A percentile compares a stretch with the other conserved stretches of the same genome.
These are phyloP conservation scores for Oryctes rhinoceros DNA, from an alignment of 1,140 invertebrate genomes.

Conservation along the genomic window DNA sequence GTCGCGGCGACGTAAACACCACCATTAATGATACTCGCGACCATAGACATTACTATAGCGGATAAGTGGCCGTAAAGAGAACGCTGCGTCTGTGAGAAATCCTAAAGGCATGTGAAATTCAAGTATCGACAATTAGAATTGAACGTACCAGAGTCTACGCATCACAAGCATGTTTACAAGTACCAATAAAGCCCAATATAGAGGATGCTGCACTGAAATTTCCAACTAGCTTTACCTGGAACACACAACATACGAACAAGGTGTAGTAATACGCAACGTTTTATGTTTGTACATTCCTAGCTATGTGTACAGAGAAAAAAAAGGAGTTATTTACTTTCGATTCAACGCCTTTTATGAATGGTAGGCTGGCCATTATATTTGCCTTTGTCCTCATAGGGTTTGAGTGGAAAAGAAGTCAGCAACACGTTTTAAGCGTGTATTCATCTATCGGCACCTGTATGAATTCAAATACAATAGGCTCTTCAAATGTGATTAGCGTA, in stretches of 20 bases:
- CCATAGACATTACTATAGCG: constrained; percentile 10
- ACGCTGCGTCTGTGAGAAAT: not conserved
- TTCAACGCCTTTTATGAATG: constrained; percentile 20
- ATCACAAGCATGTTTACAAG: constrained; percentile 1
- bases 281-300: not conserved
- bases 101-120: not conserved
- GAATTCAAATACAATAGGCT: not conserved
- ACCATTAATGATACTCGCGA: not conserved
- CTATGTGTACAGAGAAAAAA: not conserved
- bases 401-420: not conserved
- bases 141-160: not conserved
- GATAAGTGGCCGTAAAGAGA: constrained; percentile 15
- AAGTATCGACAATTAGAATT: constrained; percentile 10
- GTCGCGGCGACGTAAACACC: not conserved
- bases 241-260: not conserved
- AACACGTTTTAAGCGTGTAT: not conserved
- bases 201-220: not conserved
- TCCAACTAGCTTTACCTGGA: not conserved
- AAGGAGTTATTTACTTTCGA: not conserved
- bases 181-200: constrained; percentile 21
- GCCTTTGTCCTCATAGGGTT: not conserved
- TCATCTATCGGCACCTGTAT: constrained; percentile 3
- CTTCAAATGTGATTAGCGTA: constrained; percentile 8
- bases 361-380: not conserved
- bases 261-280: not conserved